Evolutionary conservation across 2,888 invertebrate species (phyloP), one percentile per base, ranked within the genome.

Genomic region (Phyllotreta striolata): DNA sequence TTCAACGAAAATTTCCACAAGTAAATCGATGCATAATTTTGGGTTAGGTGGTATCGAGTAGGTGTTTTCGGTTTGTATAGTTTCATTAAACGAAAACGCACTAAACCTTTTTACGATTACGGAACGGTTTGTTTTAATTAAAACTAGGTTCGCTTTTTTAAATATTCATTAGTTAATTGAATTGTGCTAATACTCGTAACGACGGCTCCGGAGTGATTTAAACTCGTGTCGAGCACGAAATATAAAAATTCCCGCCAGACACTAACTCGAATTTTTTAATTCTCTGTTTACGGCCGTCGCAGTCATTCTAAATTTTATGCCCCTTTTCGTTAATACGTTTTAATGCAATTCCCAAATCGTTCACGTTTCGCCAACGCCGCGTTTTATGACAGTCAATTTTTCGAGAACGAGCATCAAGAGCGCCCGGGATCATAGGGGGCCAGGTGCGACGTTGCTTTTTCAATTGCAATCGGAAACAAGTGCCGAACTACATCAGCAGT

Each of bases 351-450:
- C 72, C 72, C 70, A 72, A 75, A 75, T 74, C 75, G 75, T 75
- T 75, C 76, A 74, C 74, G 76, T 76, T 72, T 67, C 66, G 74
- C 72, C 66, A 69, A 72, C 71, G 62, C 66, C 64, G 70, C 74
- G 64, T 72, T 75, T 75, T 71, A 71, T 70, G 68, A 67, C 69
- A 70, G 70, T 68, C 70, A 69, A 73, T 72, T 74, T 73, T 72
- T 72, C 72, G 70, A 62, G 67, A 49, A 55, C 58, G 52, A 46
- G 51, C 52, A 52, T 52, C 38, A 38, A 35, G 52, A 38, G 49
- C 59, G 55, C 56, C 34, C 10, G 58, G 43, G 52, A 60, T 51
- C 60, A 39, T 40, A 52, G 57, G 60, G n/a, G 62, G 66, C 57
- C 69, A 69, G 69, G 70, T 70, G 67, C 57, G 43, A 61, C 66